A percentile compares a stretch with the other conserved stretches of the same genome.
Conservation (phyloP, 2,888 invertebrate genomes). For the Ochropleura plecta region DNA sequence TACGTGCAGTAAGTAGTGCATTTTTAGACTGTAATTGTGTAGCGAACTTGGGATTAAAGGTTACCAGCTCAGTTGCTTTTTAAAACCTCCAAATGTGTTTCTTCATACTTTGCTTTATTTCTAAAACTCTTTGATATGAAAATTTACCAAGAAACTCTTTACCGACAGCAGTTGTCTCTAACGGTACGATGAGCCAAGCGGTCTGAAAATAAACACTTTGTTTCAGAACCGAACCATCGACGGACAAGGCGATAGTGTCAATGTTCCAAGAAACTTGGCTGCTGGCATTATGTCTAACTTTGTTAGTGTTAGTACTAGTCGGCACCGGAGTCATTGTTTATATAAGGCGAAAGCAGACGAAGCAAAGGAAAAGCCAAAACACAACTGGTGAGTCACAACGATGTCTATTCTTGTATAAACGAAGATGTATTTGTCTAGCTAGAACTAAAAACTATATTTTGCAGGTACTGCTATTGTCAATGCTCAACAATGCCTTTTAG, state of each 20-base stretch:
- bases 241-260: constrained; percentile 86
- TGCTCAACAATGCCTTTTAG: constrained; percentile 86
- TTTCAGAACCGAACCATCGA: constrained; percentile 88
- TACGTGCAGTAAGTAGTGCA: constrained; percentile 40
- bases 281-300: constrained; percentile 83
- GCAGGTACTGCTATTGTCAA: constrained; percentile 83
- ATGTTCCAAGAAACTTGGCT: constrained; percentile 89
- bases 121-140: constrained; percentile 3
- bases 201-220: constrained; percentile 65
- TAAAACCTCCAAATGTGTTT: constrained; percentile 16
- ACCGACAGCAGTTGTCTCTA: constrained; percentile 49
- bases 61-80: constrained; percentile 8
- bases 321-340: constrained; percentile 84
- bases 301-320: constrained; percentile 83
- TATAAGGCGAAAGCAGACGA: constrained; percentile 82
- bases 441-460: constrained; percentile 50
- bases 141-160: constrained; percentile 29
- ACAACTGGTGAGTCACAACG: constrained; percentile 74
- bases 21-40: constrained; percentile 8
- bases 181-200: constrained; percentile 49
- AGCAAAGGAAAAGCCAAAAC: constrained; percentile 85
- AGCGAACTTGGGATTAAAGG: background rate
- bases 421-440: constrained; percentile 24
- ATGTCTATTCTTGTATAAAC: constrained; percentile 26
- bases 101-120: background rate